Percentiles rank a stretch among this genome's conserved stretches.
Conservation (phyloP, 1,140 invertebrate genomes). For the Euwallacea similis region DNA sequence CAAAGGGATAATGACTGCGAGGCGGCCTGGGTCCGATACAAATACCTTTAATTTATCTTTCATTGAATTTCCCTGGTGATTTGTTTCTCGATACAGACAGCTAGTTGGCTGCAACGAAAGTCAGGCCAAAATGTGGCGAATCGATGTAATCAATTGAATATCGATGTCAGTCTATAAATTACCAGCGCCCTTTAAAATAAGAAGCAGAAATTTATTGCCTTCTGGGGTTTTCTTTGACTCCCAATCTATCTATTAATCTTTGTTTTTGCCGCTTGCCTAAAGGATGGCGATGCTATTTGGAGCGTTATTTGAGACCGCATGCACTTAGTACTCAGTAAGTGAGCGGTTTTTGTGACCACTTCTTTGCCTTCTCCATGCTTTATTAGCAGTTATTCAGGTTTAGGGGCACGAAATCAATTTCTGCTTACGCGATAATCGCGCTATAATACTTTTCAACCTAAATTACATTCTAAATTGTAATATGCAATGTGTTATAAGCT, state of each 20-base stretch:
- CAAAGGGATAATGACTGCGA: conserved; percentile 16
- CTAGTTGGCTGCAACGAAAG: conserved; percentile 28
- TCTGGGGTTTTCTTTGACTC: conserved; percentile 24
- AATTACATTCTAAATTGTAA: no score
- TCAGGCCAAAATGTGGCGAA: conserved; percentile 27
- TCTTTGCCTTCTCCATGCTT: no score
- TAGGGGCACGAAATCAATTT: no score
- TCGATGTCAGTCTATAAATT: conserved; percentile 33
- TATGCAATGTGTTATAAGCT: no score
- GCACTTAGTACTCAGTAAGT: no score
- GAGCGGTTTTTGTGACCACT: no score
- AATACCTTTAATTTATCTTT: conserved; percentile 31
- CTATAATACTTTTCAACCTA: no score
- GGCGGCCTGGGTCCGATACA: conserved; percentile 18
- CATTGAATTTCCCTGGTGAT: conserved; percentile 26
- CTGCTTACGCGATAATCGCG: no score
- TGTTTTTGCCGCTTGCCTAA: conserved; percentile 15
- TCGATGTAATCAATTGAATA: conserved; percentile 32
- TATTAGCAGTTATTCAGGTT: no score
- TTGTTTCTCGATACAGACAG: conserved; percentile 27
- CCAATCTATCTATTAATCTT: conserved; percentile 33
- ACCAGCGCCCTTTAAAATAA: conserved; percentile 32
- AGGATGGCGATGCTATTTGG: conserved; percentile 6
- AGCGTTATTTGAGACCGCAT: not conserved
- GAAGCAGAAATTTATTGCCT: conserved; percentile 30